Percentiles rank a stretch among this genome's conserved stretches.
Conservation (phyloP, 2,797 vertebrate species). For the Salarias fasciatus region DNA sequence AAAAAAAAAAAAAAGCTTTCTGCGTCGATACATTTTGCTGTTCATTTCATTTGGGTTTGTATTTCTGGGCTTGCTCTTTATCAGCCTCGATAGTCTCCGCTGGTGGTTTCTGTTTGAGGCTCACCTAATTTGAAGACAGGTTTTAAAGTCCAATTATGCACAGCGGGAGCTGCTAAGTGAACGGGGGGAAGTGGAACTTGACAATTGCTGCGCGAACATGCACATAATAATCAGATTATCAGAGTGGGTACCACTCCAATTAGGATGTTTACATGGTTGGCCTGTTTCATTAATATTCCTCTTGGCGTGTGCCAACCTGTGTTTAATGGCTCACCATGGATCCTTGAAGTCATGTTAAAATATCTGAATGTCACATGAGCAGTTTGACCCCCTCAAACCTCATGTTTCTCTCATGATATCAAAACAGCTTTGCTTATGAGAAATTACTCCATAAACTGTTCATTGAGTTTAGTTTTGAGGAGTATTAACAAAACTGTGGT, state of each 20-base stretch:
- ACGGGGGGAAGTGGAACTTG: slow-evolving; percentile 14
- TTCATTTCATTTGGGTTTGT: too few relatives aligned
- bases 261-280: slow-evolving; percentile 19
- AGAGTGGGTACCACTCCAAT: slow-evolving; percentile 22
- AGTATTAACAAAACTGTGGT: neutral
- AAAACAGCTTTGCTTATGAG: too few relatives aligned
- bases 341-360: slow-evolving; percentile 7
- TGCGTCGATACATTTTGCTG: too few relatives aligned
- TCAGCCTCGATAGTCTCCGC: neutral
- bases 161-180: slow-evolving; percentile 2
- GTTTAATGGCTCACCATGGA: slow-evolving; percentile 5
- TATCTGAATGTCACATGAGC: slow-evolving; percentile 5
- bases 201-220: slow-evolving; percentile 39
- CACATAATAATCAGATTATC: slow-evolving; percentile 39
- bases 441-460: neutral
- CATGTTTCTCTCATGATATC: slow-evolving; percentile 16
- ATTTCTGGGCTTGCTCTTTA: too few relatives aligned
- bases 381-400: neutral
- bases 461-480: neutral
- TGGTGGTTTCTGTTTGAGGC: slow-evolving; percentile 8
- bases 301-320: slow-evolving; percentile 15
- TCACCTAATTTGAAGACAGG: slow-evolving; percentile 18
- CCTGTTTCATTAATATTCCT: slow-evolving; percentile 23
- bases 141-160: slow-evolving; percentile 27
- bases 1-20: too few relatives aligned